Evolutionary conservation across 92 coral and sea anemone genomes (phyloP).

Genomic region (Epizoanthus stellaris): DNA sequence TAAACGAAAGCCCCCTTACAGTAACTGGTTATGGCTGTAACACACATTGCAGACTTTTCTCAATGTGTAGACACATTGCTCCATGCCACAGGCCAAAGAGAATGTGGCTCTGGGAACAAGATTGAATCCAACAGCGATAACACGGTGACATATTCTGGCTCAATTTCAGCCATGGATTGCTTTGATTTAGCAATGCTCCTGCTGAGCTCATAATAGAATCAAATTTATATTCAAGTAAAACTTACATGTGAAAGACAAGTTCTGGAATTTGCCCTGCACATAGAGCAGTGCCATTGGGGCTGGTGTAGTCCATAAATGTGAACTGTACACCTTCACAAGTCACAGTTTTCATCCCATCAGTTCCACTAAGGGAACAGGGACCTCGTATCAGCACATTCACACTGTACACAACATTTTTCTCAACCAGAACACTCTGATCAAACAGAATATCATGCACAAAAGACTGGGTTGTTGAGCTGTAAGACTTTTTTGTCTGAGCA

Average conservation of each 20-base stretch:
- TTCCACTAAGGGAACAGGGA: conserved; percentile 85
- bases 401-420: conserved; percentile 73
- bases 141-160: too few species aligned
- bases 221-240: not conserved
- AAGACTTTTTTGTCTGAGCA: conserved; percentile 66
- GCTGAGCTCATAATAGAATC: not conserved
- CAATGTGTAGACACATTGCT: too few species aligned
- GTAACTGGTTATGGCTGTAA: too few species aligned
- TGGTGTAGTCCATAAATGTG: conserved; percentile 77
- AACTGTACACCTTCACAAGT: conserved; percentile 68
- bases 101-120: too few species aligned
- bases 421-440: conserved; percentile 65
- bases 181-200: not conserved
- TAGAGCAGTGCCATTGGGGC: conserved; percentile 80
- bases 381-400: conserved; percentile 71
- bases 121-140: too few species aligned
- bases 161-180: not conserved
- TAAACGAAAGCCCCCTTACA: too few species aligned
- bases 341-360: conserved; percentile 71
- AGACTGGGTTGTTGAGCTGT: conserved; percentile 67
- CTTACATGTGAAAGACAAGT: conserved; percentile 70
- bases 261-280: conserved; percentile 93
- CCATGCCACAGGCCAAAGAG: too few species aligned
- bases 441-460: conserved; percentile 75
- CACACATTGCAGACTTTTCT: too few species aligned